Evolutionary conservation across 1,140 invertebrate genomes (phyloP).

Genomic region (Drosophila kepulauana): DNA sequence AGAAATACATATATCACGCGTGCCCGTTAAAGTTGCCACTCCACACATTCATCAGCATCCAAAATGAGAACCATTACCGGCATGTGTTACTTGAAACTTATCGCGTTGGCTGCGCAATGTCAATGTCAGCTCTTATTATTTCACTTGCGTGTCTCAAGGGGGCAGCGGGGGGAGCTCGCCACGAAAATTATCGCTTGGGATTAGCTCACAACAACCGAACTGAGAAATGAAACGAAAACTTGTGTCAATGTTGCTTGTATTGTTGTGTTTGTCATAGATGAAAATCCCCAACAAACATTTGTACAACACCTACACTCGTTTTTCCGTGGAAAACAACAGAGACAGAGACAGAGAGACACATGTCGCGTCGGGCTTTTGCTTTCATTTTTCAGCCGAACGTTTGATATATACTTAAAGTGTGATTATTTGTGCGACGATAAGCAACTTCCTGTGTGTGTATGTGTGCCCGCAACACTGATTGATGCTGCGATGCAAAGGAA

Average conservation of each 20-base stretch:
- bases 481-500: conserved; percentile 26
- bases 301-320: conserved; percentile 69
- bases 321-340: background rate
- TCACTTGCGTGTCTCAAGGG: conserved; percentile 41
- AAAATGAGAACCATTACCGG: conserved; percentile 65
- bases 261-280: conserved; percentile 36
- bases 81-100: conserved; percentile 77
- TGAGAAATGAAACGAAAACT: conserved; percentile 48
- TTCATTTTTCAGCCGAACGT: conserved; percentile 38
- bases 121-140: conserved; percentile 73
- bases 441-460: conserved; percentile 50
- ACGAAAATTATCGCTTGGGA: conserved; percentile 71
- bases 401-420: conserved; percentile 53
- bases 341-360: conserved; percentile 38
- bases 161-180: conserved; percentile 11
- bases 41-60: conserved; percentile 43
- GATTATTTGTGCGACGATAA: conserved; percentile 55
- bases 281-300: conserved; percentile 73
- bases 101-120: conserved; percentile 62
- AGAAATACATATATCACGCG: conserved; percentile 34
- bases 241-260: conserved; percentile 30
- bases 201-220: conserved; percentile 62
- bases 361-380: conserved; percentile 46
- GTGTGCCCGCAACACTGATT: conserved; percentile 25
- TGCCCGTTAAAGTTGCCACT: conserved; percentile 18